Evolutionary conservation across 2,113 vertebrate genomes (phyloP), one percentile per base, ranked within the genome.

Genomic region (Lonchura striata): DNA sequence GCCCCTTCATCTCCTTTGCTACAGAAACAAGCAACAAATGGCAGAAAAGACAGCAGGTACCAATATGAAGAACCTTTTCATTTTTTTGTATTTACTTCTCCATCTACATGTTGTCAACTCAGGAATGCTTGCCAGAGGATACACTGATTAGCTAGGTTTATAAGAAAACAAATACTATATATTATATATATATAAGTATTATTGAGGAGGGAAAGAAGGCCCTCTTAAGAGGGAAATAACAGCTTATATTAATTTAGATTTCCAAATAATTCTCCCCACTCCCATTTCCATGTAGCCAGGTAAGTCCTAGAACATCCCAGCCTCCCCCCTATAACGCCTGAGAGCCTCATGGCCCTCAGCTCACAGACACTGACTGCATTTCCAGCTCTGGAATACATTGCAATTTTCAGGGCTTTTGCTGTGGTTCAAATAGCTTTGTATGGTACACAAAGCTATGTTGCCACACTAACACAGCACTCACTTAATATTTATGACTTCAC

Each of bases 401-500:
- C 6, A 23, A 9, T 25, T 49, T 42, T 49, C 57, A n/a, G 33
- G 46, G 75, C 30, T 82, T 87, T 68, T 82, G 66, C 75, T 90
- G 61, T 41, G 37, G 59, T 49, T 77, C 71, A 69, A 14, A 18
- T 4, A 76, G 46, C 39, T 59, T 49, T 61, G 24, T 49, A 27
- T 2, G 28, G 82, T 82, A 85, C n/a, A 56, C 70, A 80, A 35
- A 74, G 57, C 70, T 44, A 2, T 14, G 44, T 9, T 87, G 37
- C 61, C 82, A 87, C 53, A 25, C 25, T 60, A 31, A 71, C 46
- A 46, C n/a, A 88, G 70, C 50, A 92, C 49, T 33, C 75, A 63
- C 61, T 82, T 92, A 94, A 76, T 94, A 90, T 61, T 92, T 82
- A 85, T 60, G 33, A 50, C 25, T 80, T 85, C 31, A n/a, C 5